Base-by-base conservation (phyloP, 2,888 invertebrate species). In the Ichneumoninae sp. region DNA sequence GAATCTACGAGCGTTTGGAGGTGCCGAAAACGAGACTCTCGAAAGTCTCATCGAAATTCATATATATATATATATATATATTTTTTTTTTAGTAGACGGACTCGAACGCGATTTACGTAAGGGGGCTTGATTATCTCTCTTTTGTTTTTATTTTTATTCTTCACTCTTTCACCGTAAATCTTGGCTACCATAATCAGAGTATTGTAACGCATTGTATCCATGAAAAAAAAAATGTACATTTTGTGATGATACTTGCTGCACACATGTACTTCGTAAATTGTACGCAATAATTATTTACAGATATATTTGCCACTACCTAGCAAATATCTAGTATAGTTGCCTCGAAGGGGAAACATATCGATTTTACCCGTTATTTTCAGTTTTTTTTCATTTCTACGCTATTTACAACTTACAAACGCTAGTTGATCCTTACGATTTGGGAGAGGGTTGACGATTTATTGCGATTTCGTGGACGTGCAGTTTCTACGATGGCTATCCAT, bases 401-500 rank as follows among this genome's bases (percentile, higher is more conserved):
- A 84, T 84, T 66, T 82, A 84, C 84, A 84, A 82, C 66, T 81
- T 84, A 78, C 75, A 30, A 79, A 68, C 65, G 80, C 81, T 26
- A 75, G 70, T 84, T 74, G 76, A 71, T 70, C 65, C 71, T 77
- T 79, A 77, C 54, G 50, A 84, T 62, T 66, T 62, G 44, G 65
- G 30, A 26, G 40, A 68, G 77, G 81, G 66, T 60, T 66, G 62
- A 33, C 33, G 62, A 62, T 33, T 6, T 66, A 50, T 74, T 22
- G 47, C 69, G 62, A 62, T 71, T 79, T 69, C 52, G 13, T 13
- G 40, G 54, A 60, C 26, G 47, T 60, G 57, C 57, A 22, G 44
- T 54, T 13, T 65, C 60, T 70, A 79, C 75, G 71, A 75, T 26
- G 30, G 71, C 86, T 91, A 93, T 54, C 91, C 90, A 78, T 89